Evolutionary conservation across 2,888 invertebrate species (phyloP).

Genomic region (Callyntrura sp.): DNA sequence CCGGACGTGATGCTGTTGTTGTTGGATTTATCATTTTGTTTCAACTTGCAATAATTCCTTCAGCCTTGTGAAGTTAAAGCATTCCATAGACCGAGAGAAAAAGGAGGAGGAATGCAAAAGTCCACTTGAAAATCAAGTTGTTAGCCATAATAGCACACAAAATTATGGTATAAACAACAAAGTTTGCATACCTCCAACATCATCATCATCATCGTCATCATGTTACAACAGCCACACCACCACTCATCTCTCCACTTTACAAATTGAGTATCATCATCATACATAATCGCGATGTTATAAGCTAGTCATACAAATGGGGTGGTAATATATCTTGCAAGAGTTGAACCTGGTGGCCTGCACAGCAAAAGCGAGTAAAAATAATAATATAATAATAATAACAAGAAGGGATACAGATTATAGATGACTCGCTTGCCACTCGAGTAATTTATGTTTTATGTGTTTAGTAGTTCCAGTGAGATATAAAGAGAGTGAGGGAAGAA

Average conservation of each 20-base stretch:
- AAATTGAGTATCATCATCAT: constrained; percentile 66
- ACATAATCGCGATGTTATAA: constrained; percentile 6
- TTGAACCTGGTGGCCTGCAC: constrained; percentile 37
- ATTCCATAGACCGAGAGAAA: constrained; percentile 30
- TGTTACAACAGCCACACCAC: background rate
- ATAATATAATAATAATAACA: background rate
- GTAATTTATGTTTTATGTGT: constrained; percentile 72
- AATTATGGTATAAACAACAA: constrained; percentile 67
- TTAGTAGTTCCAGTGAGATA: constrained; percentile 32
- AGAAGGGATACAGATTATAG: constrained; percentile 38
- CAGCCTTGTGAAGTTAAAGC: constrained; percentile 40
- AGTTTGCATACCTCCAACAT: constrained; percentile 61
- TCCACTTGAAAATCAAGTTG: constrained; percentile 77
- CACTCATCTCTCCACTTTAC: constrained; percentile 67
- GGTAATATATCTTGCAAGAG: constrained; percentile 17
- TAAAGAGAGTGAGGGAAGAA: constrained; percentile 21
- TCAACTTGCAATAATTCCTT: constrained; percentile 47
- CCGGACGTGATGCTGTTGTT: constrained; percentile 56
- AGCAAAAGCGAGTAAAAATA: constrained; percentile 42
- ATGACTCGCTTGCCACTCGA: constrained; percentile 43
- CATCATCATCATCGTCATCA: background rate
- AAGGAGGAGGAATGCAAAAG: constrained; percentile 22
- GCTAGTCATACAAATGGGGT: background rate
- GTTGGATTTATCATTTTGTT: constrained; percentile 45
- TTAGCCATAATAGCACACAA: constrained; percentile 60